These are phyloP conservation scores for Pherbina coryleti DNA, from an alignment of 2,888 invertebrate genomes.

Conservation along the genomic window DNA sequence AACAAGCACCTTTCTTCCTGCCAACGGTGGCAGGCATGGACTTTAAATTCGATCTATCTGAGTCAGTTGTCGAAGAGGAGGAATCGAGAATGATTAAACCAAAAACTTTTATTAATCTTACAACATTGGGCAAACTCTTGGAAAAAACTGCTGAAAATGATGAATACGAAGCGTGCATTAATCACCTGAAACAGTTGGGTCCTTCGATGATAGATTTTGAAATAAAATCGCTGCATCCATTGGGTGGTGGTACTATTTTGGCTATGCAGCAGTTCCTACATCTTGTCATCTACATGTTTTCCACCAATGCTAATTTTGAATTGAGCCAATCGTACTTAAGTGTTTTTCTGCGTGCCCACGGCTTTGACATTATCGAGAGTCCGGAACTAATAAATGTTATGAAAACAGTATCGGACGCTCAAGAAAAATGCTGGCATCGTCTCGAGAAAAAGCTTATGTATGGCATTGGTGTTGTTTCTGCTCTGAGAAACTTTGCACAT, in stretches of 20 bases:
- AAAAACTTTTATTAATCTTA: slow-evolving; percentile 75
- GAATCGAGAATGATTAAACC: slow-evolving; percentile 73
- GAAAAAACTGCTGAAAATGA: slow-evolving; percentile 65
- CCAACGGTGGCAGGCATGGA: slow-evolving; percentile 89
- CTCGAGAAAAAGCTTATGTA: slow-evolving; percentile 80
- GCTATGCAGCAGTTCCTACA: slow-evolving; percentile 84
- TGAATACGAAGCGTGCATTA: slow-evolving; percentile 72
- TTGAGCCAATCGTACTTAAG: slow-evolving; percentile 90
- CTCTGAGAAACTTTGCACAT: slow-evolving; percentile 75
- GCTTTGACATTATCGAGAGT: slow-evolving; percentile 73
- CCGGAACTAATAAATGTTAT: slow-evolving; percentile 73
- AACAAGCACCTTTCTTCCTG: slow-evolving; percentile 95
- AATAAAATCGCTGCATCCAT: slow-evolving; percentile 82
- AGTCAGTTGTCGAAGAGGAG: slow-evolving; percentile 54
- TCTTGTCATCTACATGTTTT: slow-evolving; percentile 79
- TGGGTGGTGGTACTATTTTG: slow-evolving; percentile 78
- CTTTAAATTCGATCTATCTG: slow-evolving; percentile 82
- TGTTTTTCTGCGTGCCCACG: slow-evolving; percentile 87
- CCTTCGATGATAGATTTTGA: slow-evolving; percentile 91
- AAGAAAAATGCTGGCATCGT: slow-evolving; percentile 76
- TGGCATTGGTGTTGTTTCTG: slow-evolving; percentile 81
- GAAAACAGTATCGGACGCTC: slow-evolving; percentile 73
- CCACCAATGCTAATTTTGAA: slow-evolving; percentile 87
- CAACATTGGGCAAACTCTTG: slow-evolving; percentile 78
- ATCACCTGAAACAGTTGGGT: slow-evolving; percentile 73